phyloP scores from a whole-genome alignment of 1,140 invertebrate species.

The Neodiprion lecontei region DNA sequence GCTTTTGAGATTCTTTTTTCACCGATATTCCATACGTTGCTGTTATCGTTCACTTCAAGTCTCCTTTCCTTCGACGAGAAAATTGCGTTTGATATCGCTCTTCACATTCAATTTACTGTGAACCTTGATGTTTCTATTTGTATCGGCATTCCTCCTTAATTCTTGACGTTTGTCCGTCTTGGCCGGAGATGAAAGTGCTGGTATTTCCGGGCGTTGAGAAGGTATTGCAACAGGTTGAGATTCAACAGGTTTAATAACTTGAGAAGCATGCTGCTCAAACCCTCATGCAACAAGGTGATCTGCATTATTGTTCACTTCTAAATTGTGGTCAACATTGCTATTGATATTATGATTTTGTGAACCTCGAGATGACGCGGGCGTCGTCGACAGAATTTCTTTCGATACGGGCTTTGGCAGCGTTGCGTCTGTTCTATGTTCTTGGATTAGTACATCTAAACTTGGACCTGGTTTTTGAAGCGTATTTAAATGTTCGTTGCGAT shows the following conservation, averaged over 20 bases:
- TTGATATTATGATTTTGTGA: background rate
- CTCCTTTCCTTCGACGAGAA: background rate
- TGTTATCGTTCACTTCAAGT: too few species aligned
- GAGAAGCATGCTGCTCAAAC: background rate
- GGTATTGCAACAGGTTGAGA: slow-evolving; percentile 37
- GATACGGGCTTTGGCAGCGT: background rate
- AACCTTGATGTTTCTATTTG: slow-evolving; percentile 25
- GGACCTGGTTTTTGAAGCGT: background rate
- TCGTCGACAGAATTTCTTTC: background rate
- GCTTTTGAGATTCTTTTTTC: too few species aligned
- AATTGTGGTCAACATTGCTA: background rate
- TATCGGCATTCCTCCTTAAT: slow-evolving; percentile 6
- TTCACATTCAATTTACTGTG: slow-evolving; percentile 20
- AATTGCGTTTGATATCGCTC: slow-evolving; percentile 23
- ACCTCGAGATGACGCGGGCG: background rate
- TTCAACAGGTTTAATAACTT: slow-evolving; percentile 37
- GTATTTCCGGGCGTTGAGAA: slow-evolving; percentile 24
- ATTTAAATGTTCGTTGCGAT: background rate
- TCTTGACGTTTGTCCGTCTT: background rate
- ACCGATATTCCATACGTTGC: too few species aligned
- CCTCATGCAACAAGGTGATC: background rate
- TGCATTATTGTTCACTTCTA: background rate
- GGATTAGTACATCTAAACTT: background rate
- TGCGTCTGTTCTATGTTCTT: background rate
- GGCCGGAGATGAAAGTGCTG: slow-evolving; percentile 29